Evolutionary conservation across 2,113 vertebrate species (phyloP), one percentile per base, ranked within the genome.

Genomic region (Tinamus guttatus): DNA sequence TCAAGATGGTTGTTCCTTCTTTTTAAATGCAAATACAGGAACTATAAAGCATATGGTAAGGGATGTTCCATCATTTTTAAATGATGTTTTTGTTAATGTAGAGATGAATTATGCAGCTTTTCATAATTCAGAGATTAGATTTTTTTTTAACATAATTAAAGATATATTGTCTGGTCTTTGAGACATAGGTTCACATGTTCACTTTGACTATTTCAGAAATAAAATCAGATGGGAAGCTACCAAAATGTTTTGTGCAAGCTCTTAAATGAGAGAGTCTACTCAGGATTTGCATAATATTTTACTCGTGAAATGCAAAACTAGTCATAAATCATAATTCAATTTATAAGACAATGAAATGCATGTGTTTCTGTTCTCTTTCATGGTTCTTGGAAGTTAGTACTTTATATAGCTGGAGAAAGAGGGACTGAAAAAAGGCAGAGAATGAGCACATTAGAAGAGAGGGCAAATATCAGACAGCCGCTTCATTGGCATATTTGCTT

Each of bases 281-380:
- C 59, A 87, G 65, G 89, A 96, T 96, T 89, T 89, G 83, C 92
- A 93, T 93, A 92, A 88, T 52, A 65, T 56, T 63, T 79, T 92
- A 70, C 67, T 89, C 43, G 45, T 68, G 38, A 92, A 93, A 79
- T 52, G 14, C 54, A 89, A 84, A 93, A 82, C 74, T 70, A 63
- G 40, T 45, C 86, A 85, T 92, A 93, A 96, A 95, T 92, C 45
- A 34, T 89, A 92, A 92, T 81, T 87, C 88, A 94, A 96, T 93
- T 95, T 94, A 77, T 69, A 88, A 79, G 69, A 81, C 88, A 94
- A 92, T 95, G 81, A 96, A 94, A 79, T 89, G 83, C 47, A 54
- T 65, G 80, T 90, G 87, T 65, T 92, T 95, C 94, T 85, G 40
- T 94, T 89, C 65, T 79, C 58, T 92, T 92, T 95, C 90, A 89